Evolutionary conservation across 30 jellyfish, hydroid and myxozoan genomes (phyloP).

Genomic region (Catostylus mosaicus): DNA sequence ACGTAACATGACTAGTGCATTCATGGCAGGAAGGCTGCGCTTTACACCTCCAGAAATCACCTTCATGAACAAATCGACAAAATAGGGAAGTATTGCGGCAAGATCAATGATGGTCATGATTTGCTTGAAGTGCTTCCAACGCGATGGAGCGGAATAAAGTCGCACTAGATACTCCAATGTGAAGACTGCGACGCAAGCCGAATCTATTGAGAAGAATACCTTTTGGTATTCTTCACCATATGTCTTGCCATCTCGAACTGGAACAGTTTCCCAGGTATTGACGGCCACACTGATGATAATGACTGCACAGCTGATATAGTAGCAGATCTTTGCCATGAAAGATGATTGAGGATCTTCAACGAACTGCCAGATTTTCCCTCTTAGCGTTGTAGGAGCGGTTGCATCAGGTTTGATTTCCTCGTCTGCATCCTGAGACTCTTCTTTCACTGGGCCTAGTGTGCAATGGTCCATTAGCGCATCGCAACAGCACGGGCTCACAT

Average conservation of each 20-base stretch:
- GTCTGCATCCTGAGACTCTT: not conserved
- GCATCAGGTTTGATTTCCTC: not conserved
- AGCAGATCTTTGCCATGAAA: conserved; percentile 70
- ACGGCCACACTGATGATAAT: conserved; percentile 84
- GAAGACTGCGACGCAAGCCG: conserved; percentile 88
- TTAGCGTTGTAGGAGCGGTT: conserved; percentile 45
- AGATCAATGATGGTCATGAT: conserved; percentile 84
- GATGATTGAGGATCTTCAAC: conserved; percentile 89
- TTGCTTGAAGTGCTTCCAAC: conserved; percentile 74
- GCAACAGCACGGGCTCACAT: conserved; percentile 91
- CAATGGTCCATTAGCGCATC: conserved; percentile 79
- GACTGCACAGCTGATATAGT: conserved; percentile 87
- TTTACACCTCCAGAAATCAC: conserved; percentile 22
- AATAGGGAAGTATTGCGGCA: conserved; percentile 93
- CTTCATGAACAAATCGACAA: conserved; percentile 65
- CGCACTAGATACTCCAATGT: conserved; percentile 82
- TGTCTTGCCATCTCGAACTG: conserved; percentile 42
- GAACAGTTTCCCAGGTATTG: conserved; percentile 95
- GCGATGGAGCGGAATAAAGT: conserved; percentile 85
- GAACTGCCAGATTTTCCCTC: conserved; percentile 77
- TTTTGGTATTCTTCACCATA: conserved; percentile 83
- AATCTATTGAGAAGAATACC: conserved; percentile 82
- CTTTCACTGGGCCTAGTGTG: conserved; percentile 33
- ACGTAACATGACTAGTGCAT: conserved; percentile 80
- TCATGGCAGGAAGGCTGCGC: conserved; percentile 72